phyloP scores from a whole-genome alignment of 2,797 vertebrate genomes.

The Notolepis coatsorum region DNA sequence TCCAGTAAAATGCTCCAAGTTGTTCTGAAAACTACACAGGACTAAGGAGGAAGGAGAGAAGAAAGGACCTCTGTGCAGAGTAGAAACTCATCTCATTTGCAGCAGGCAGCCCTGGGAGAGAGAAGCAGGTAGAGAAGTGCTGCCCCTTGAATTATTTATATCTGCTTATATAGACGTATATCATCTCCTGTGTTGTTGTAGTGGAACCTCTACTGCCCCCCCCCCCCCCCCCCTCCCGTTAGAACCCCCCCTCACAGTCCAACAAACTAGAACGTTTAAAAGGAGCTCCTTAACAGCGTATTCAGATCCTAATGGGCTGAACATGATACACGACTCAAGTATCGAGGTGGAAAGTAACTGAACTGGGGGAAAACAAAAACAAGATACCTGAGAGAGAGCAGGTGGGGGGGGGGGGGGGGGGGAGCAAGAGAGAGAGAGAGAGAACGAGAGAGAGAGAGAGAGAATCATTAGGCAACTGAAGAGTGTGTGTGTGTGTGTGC shows the following conservation, averaged over 20 bases:
- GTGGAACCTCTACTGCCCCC: neutral
- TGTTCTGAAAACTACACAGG: too few species aligned
- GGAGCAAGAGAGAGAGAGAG: too few species aligned
- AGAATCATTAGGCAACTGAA: too few species aligned
- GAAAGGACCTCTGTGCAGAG: neutral
- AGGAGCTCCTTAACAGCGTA: neutral
- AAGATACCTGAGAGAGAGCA: too few species aligned
- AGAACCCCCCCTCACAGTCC: neutral
- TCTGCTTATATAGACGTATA: constrained; percentile 13
- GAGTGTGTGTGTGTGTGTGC: too few species aligned
- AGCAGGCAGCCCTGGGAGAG: neutral
- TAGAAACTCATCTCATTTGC: constrained; percentile 10
- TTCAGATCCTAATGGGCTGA: neutral
- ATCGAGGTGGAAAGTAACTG: too few species aligned
- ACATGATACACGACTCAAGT: neutral
- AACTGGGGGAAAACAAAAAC: too few species aligned
- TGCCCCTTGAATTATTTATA: constrained; percentile 26
- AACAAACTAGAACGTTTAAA: neutral
- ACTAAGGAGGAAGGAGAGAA: too few species aligned
- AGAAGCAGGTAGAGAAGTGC: neutral
- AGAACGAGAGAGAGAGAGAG: too few species aligned
- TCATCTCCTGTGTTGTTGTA: constrained; percentile 8
- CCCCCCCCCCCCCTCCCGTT: neutral
- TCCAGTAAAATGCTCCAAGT: too few species aligned
- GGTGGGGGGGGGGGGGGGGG: too few species aligned